Conservation (phyloP, 2,113 vertebrate species). For the Serilophus lunatus region DNA sequence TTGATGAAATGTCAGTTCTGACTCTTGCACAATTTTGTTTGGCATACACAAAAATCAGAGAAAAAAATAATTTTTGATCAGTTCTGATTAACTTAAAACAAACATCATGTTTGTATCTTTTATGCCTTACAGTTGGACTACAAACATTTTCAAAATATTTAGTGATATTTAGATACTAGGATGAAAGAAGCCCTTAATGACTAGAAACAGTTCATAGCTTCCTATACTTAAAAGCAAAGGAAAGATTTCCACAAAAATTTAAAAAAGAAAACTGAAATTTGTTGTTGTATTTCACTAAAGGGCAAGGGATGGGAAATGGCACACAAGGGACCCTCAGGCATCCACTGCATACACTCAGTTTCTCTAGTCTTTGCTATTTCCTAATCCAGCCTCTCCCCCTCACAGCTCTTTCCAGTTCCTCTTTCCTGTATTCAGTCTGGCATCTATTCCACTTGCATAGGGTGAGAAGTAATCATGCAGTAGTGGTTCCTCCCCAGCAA, state of each 20-base stretch:
- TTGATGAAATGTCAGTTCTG: neutral
- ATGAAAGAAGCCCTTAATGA: neutral
- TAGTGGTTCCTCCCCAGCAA: neutral
- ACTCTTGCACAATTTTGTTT: neutral
- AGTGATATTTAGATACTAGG: neutral
- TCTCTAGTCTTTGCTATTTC: neutral
- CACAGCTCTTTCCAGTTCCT: neutral
- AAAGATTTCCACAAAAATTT: neutral
- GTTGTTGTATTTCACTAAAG: neutral
- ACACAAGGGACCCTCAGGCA: neutral
- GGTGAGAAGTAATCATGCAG: neutral
- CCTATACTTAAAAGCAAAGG: neutral
- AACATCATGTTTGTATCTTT: neutral
- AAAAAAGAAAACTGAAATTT: neutral
- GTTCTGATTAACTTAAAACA: neutral
- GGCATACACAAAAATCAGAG: accelerated
- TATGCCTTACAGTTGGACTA: neutral
- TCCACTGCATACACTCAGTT: neutral
- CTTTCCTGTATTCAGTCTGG: neutral
- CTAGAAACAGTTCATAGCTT: neutral
- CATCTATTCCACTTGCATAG: neutral
- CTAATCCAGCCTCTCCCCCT: neutral
- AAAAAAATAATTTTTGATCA: neutral
- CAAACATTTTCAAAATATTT: neutral
- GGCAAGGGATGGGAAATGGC: neutral